phyloP scores from a whole-genome alignment of 1,140 invertebrate genomes.

The Pararge aegeria region DNA sequence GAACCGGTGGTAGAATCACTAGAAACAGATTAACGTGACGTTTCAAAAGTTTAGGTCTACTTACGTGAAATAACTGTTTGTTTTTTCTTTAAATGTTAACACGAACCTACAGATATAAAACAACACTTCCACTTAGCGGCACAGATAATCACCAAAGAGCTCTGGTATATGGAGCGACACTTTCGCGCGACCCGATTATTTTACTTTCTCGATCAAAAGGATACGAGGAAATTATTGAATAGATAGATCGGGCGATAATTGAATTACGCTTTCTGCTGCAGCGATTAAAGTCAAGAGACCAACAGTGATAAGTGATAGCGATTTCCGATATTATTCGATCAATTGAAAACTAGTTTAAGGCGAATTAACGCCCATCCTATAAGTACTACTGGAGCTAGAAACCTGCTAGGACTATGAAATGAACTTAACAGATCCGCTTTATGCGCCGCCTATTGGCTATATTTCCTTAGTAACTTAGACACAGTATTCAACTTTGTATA shows the following conservation, averaged over 20 bases:
- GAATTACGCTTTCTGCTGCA: conserved; percentile 18
- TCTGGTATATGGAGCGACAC: conserved; percentile 21
- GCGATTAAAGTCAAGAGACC: conserved; percentile 12
- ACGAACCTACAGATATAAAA: neutral
- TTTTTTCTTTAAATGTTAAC: too few relatives aligned
- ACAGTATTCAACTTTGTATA: too few relatives aligned
- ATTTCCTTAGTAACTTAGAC: too few relatives aligned
- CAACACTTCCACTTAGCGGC: conserved; percentile 1
- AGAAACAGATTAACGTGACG: too few relatives aligned
- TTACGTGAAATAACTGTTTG: too few relatives aligned
- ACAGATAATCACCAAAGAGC: neutral
- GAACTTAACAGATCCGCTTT: too few relatives aligned
- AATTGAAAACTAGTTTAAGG: neutral
- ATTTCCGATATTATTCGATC: conserved; percentile 10
- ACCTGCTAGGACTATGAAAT: too few relatives aligned
- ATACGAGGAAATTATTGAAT: conserved; percentile 35
- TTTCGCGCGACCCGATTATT: conserved; percentile 30
- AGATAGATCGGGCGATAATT: conserved; percentile 25
- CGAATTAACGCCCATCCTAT: conserved; percentile 3
- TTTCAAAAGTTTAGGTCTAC: too few relatives aligned
- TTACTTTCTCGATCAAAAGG: conserved; percentile 31
- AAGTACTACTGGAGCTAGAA: neutral
- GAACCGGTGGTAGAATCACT: too few relatives aligned
- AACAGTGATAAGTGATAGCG: conserved; percentile 16
- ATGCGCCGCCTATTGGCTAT: too few relatives aligned